Evolutionary conservation across 2,797 vertebrate genomes (phyloP).

Genomic region (Numenius phaeopus): DNA sequence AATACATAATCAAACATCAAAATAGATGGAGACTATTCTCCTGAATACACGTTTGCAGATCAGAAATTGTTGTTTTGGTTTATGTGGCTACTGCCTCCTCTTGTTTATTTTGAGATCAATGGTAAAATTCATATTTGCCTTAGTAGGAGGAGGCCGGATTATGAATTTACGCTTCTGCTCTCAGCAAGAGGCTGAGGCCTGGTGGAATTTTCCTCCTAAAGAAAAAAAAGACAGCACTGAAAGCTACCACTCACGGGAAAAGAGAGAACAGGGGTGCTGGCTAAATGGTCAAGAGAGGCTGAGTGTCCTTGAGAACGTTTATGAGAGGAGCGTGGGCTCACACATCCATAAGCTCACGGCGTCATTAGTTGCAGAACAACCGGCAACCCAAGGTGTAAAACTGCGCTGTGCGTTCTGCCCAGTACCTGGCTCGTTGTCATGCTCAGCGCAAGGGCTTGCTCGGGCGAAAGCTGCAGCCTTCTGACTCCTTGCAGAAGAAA

Average conservation of each 20-base stretch:
- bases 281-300: background rate
- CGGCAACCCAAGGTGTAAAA: background rate
- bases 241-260: background rate
- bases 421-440: conserved; percentile 78
- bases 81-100: background rate
- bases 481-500: conserved; percentile 77
- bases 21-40: background rate
- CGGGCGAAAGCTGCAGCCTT: conserved; percentile 64
- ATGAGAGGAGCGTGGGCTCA: background rate
- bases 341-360: background rate
- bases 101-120: background rate
- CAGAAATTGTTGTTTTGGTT: background rate
- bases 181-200: background rate
- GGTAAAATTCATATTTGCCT: background rate
- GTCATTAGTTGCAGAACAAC: background rate
- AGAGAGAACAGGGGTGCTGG: background rate
- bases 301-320: background rate
- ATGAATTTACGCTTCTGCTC: background rate
- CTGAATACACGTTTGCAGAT: background rate
- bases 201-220: background rate
- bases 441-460: conserved; percentile 54
- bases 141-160: background rate
- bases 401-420: background rate
- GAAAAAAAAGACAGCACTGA: background rate
- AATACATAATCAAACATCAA: background rate